Conservation (phyloP, 2,797 vertebrate genomes). For the Chrysocyon brachyurus region DNA sequence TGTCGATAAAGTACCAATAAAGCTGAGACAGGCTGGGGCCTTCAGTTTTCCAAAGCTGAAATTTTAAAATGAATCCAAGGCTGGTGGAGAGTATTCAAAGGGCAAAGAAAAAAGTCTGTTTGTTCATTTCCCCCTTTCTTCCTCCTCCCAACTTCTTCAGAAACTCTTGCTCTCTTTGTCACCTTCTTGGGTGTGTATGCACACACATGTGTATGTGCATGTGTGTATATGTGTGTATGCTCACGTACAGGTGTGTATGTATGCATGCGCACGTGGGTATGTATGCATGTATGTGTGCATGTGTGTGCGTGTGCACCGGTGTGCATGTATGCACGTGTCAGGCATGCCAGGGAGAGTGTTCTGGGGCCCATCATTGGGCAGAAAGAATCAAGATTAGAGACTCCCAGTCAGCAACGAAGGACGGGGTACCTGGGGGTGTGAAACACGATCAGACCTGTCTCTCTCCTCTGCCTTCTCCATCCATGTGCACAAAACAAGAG, state of each 20-base stretch:
- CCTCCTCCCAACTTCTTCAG: background rate
- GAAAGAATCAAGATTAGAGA: background rate
- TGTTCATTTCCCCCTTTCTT: background rate
- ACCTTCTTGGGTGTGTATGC: background rate
- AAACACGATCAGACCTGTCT: background rate
- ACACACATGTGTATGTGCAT: background rate
- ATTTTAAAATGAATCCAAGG: background rate
- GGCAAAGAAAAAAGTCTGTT: conserved; percentile 13
- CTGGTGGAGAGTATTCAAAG: background rate
- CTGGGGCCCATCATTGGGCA: background rate
- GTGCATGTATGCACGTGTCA: too few species aligned
- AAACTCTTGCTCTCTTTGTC: background rate
- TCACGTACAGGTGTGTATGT: too few species aligned
- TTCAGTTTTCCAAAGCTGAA: background rate
- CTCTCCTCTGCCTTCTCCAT: background rate
- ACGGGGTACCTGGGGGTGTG: background rate
- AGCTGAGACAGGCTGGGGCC: background rate
- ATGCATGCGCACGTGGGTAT: too few species aligned
- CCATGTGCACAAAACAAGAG: background rate
- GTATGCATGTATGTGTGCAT: too few species aligned
- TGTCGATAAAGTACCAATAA: background rate
- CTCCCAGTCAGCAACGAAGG: background rate
- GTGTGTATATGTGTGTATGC: background rate
- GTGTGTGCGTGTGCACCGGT: background rate
- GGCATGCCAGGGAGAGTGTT: background rate